Base-by-base conservation (phyloP, 2,888 invertebrate genomes). In the Ophion ventricosus region DNA sequence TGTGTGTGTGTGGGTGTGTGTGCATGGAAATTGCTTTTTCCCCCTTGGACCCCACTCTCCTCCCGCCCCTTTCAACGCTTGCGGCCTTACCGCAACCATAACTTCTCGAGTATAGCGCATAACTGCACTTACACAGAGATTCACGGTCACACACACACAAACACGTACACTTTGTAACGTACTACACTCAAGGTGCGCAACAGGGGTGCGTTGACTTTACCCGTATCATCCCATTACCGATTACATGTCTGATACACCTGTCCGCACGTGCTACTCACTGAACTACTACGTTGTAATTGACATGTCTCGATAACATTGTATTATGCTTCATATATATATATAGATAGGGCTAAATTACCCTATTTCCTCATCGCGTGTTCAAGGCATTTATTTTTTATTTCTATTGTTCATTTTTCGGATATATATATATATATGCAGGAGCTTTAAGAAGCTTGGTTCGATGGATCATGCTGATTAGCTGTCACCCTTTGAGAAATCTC, bases 241-340 rank as follows among this genome's bases (percentile, higher is more conserved):
- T 79, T 49, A 69, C 57, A 59, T 59, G n/a, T 29, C 56, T 49
- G 61, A 84, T 77, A 77, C 35, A 72, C 61, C 23, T 67, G 70
- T 69, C 74, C 64, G 77, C 84, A 78, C 77, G 78, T 64, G 77
- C 76, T 54, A 80, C 72, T 80, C 75, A 76, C 78, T 76, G 70
- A 35, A 43, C 72, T 54, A 20, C 70, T n/a, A 43, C 49, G 17
- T 49, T 17, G 49, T 83, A 80, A 79, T 80, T 76, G 61, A 56
- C 35, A 72, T 43, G 74, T 66, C 63, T 40, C n/a, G 40, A 70
- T 29, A 23, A 64, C 29, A 35, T 7, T 49, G 23, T 23, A 43
- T 11, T 49, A 7, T 23, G 40, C 40, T 23, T 54, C 29, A n/a
- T 54, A 23, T n/a, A 35, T 2, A 54, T 20, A 26, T 69, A 54